Conservation (phyloP, 2,888 invertebrate species). For the Tridacna gigas region DNA sequence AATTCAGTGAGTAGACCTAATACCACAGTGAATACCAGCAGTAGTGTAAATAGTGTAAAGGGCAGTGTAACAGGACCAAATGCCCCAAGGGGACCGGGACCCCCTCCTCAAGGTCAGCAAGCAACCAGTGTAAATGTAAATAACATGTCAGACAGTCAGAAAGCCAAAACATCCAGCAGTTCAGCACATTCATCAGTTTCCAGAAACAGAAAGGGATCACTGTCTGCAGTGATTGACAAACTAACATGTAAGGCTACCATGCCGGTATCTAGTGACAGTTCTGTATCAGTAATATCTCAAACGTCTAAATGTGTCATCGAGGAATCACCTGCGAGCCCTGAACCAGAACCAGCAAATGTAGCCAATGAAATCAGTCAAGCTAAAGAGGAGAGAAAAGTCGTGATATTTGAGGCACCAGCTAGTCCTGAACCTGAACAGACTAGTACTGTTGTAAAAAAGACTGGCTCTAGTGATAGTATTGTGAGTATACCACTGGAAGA, state of each 20-base stretch:
- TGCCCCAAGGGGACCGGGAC: slow-evolving; percentile 64
- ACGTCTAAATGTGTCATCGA: slow-evolving; percentile 44
- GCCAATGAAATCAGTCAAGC: background rate
- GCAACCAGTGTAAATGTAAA: background rate
- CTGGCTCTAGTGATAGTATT: slow-evolving; percentile 33
- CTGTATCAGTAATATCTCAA: slow-evolving; percentile 9
- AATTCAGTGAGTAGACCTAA: slow-evolving; percentile 8
- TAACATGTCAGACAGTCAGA: slow-evolving; percentile 24
- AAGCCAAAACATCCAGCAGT: background rate
- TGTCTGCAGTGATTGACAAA: slow-evolving; percentile 92
- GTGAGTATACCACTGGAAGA: slow-evolving; percentile 63
- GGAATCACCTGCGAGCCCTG: slow-evolving; percentile 64
- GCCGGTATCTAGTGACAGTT: slow-evolving; percentile 21
- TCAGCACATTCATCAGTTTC: slow-evolving; percentile 16
- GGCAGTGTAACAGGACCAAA: slow-evolving; percentile 48
- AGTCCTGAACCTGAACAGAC: slow-evolving; percentile 58
- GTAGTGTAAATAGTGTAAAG: slow-evolving; percentile 43
- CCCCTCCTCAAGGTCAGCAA: slow-evolving; percentile 31
- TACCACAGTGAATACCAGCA: background rate
- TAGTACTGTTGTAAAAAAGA: slow-evolving; percentile 12
- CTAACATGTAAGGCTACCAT: slow-evolving; percentile 85
- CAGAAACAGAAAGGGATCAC: slow-evolving; percentile 77
- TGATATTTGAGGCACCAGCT: slow-evolving; percentile 64
- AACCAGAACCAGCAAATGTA: slow-evolving; percentile 40
- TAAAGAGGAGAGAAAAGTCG: slow-evolving; percentile 51